These are phyloP conservation scores for Poecilobothrus nobilitatus DNA, from an alignment of 2,888 invertebrate species.

Conservation along the genomic window DNA sequence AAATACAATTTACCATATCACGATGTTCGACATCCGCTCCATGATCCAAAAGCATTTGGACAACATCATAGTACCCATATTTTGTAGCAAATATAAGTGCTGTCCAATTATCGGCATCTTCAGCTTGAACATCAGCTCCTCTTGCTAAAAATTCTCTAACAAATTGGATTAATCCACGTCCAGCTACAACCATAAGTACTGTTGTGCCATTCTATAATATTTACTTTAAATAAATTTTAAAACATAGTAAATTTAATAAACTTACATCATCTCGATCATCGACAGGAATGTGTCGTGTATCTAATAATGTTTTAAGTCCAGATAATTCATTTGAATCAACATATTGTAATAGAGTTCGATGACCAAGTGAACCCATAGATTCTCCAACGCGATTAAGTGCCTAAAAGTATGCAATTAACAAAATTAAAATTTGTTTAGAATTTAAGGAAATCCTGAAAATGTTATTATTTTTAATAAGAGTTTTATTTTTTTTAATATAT, in stretches of 20 bases:
- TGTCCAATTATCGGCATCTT: conserved; percentile 91
- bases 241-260: conserved; percentile 18
- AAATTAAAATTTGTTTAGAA: background rate
- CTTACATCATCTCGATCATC: conserved; percentile 82
- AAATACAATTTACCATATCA: conserved; percentile 59
- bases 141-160: conserved; percentile 76
- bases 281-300: conserved; percentile 70
- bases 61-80: conserved; percentile 75
- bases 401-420: conserved; percentile 43
- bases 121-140: conserved; percentile 85
- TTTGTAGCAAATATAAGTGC: conserved; percentile 84
- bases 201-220: conserved; percentile 76
- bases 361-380: conserved; percentile 86
- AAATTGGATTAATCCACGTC: conserved; percentile 74
- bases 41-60: conserved; percentile 71
- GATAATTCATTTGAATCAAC: conserved; percentile 71
- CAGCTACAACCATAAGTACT: conserved; percentile 84
- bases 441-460: background rate
- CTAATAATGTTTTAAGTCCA: conserved; percentile 72
- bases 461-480: background rate
- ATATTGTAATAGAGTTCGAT: conserved; percentile 69
- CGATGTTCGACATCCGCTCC: conserved; percentile 78
- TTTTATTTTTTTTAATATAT: background rate
- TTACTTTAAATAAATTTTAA: conserved; percentile 2
- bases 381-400: conserved; percentile 75